These are phyloP conservation scores for Dendrolimus kikuchii DNA, from an alignment of 1,140 invertebrate genomes.

Conservation along the genomic window DNA sequence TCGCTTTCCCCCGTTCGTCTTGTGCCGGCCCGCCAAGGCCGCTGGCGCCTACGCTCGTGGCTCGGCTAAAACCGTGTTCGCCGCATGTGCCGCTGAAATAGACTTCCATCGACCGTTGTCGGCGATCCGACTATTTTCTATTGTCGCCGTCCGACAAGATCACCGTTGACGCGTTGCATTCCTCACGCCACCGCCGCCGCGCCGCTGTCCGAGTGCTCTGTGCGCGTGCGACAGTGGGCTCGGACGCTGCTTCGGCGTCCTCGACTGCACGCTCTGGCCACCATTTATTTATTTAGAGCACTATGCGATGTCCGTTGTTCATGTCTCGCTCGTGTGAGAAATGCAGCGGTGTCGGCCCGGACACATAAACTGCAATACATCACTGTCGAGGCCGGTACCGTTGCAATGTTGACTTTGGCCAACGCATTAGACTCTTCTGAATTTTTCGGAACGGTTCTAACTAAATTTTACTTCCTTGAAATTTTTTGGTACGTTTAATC, in stretches of 20 bases:
- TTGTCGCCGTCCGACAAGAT: conserved; percentile 44
- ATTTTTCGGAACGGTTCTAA: neutral
- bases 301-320: conserved; percentile 16
- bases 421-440: conserved; percentile 19
- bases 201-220: conserved; percentile 24
- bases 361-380: conserved; percentile 43
- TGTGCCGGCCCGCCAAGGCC: conserved; percentile 43
- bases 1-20: conserved; percentile 51
- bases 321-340: conserved; percentile 27
- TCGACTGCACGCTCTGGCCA: too few species aligned
- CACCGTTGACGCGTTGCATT: conserved; percentile 31
- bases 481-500: too few species aligned
- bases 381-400: conserved; percentile 28
- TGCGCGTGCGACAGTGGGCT: conserved; percentile 18
- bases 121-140: conserved; percentile 58
- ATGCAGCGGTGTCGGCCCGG: conserved; percentile 23
- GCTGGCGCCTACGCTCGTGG: conserved; percentile 59
- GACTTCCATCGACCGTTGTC: conserved; percentile 53
- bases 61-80: conserved; percentile 57
- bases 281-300: conserved; percentile 1
- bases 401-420: conserved; percentile 33
- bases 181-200: conserved; percentile 15
- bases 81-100: conserved; percentile 53
- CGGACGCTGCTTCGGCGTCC: neutral
- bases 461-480: too few species aligned